These are phyloP conservation scores for Phalanger gymnotis DNA, from an alignment of 2,797 vertebrate genomes.

Conservation along the genomic window DNA sequence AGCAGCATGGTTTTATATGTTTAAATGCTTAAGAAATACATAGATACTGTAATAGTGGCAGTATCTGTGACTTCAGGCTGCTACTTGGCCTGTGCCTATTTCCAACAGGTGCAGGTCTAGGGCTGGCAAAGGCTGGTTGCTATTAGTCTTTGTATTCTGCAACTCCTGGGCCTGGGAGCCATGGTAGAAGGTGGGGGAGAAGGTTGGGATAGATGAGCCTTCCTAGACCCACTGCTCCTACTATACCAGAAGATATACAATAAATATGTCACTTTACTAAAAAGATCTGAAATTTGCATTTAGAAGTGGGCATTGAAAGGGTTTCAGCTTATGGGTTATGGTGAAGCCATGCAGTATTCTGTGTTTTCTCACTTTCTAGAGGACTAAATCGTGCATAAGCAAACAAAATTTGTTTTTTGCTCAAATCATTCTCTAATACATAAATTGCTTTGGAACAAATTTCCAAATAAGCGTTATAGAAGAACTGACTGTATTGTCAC, in stretches of 20 bases:
- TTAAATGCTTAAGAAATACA: neutral
- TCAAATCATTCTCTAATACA: neutral
- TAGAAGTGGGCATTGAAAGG: neutral
- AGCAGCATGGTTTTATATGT: neutral
- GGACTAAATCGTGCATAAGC: neutral
- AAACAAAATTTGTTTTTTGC: neutral
- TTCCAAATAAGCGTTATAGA: neutral
- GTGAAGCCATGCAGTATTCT: neutral
- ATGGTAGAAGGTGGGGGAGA: neutral
- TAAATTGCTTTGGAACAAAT: neutral
- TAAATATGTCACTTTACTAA: neutral
- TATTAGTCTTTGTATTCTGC: neutral
- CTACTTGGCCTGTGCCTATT: neutral
- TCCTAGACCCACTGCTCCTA: neutral
- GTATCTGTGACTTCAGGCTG: neutral
- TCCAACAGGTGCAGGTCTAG: neutral
- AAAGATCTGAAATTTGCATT: neutral
- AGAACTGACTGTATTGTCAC: neutral
- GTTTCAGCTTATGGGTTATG: neutral
- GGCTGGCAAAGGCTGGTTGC: neutral
- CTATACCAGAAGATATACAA: neutral
- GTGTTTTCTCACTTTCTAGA: neutral
- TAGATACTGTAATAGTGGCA: neutral
- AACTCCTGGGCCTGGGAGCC: neutral
- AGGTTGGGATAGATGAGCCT: neutral